phyloP scores from a whole-genome alignment of 2,888 invertebrate species.

The Cephus spinipes region DNA sequence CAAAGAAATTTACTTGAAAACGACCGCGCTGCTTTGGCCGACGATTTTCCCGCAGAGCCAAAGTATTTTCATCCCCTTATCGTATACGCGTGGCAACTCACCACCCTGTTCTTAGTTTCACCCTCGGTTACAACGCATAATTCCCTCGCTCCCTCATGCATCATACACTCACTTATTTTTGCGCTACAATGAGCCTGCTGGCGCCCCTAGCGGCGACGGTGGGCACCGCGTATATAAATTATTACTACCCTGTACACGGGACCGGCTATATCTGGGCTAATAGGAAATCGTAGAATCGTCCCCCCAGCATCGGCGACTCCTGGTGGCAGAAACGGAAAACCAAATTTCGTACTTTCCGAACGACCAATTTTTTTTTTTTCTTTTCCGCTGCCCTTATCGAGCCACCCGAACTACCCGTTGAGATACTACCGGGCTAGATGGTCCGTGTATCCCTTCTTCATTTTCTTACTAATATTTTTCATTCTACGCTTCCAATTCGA shows the following conservation, averaged over 20 bases:
- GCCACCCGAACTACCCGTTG: too few relatives aligned
- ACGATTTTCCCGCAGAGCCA: not conserved
- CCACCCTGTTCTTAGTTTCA: constrained; percentile 40
- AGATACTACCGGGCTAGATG: too few relatives aligned
- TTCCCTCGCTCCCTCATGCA: constrained; percentile 55
- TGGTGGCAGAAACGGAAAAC: not conserved
- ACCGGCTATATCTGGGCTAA: constrained; percentile 58
- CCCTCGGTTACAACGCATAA: constrained; percentile 48
- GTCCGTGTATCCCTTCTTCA: not conserved
- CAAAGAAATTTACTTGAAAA: not conserved
- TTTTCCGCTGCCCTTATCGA: not conserved
- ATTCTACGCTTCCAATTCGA: not conserved
- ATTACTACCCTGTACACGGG: constrained; percentile 51
- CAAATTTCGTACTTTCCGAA: not conserved
- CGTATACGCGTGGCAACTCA: constrained; percentile 44
- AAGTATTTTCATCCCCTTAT: not conserved
- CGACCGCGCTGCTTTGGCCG: not conserved
- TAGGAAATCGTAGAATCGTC: constrained; percentile 34
- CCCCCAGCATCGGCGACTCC: not conserved
- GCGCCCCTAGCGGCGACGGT: constrained; percentile 32
- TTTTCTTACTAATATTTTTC: not conserved
- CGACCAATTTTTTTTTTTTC: too few relatives aligned
- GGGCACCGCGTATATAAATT: constrained; percentile 50
- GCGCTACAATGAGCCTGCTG: constrained; percentile 56
- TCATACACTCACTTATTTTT: constrained; percentile 62